A percentile compares a stretch with the other conserved stretches of the same genome.
These are phyloP conservation scores for Triplophysa bombifrons DNA, from an alignment of 2,797 vertebrate genomes.

Conservation along the genomic window DNA sequence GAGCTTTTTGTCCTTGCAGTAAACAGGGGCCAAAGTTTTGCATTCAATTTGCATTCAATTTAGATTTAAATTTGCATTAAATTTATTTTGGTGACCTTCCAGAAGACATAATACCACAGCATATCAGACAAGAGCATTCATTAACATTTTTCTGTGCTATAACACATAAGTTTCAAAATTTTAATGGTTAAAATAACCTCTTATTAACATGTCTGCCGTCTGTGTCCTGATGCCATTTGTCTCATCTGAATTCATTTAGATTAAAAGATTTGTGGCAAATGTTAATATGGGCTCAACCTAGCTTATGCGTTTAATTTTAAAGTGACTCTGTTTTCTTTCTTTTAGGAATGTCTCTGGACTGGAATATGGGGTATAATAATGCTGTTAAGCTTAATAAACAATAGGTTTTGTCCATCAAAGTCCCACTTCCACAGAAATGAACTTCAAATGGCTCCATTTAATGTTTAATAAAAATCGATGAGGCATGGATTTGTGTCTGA, in stretches of 20 bases:
- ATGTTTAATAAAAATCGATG: background rate
- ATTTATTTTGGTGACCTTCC: slow-evolving; percentile 57
- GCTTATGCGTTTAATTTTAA: background rate
- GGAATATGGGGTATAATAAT: background rate
- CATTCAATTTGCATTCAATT: slow-evolving; percentile 44
- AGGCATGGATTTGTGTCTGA: background rate
- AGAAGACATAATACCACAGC: slow-evolving; percentile 41
- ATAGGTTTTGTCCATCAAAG: background rate
- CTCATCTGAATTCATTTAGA: background rate
- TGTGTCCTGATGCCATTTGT: background rate
- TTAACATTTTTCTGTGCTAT: slow-evolving; percentile 51
- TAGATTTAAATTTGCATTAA: slow-evolving; percentile 43
- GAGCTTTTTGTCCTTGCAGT: slow-evolving; percentile 32
- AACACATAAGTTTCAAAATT: slow-evolving; percentile 6
- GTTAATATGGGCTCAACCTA: background rate
- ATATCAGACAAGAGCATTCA: slow-evolving; percentile 51
- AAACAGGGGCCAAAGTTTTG: slow-evolving; percentile 18
- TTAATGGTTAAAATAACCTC: slow-evolving; percentile 26
- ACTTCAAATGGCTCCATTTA: background rate
- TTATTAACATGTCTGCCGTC: slow-evolving; percentile 2
- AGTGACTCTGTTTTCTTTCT: background rate
- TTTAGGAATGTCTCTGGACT: slow-evolving; percentile 4
- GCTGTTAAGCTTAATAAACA: background rate
- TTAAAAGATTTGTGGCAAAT: background rate
- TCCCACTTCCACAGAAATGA: background rate